Base-by-base conservation (phyloP, 1,140 invertebrate species). In the Acarapis woodi region DNA sequence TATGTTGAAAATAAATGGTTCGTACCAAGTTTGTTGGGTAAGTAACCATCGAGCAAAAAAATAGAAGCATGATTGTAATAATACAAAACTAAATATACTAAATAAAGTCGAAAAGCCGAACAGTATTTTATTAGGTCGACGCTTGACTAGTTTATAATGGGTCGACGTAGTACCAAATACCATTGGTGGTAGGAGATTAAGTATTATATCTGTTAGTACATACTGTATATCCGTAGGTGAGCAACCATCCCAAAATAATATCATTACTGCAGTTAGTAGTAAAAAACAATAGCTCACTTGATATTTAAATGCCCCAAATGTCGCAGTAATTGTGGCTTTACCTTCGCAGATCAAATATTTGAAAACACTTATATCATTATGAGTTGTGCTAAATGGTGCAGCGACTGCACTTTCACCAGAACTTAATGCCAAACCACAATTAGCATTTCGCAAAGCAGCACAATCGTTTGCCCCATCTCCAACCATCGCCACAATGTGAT, bases 401-500 rank as follows among this genome's bases (percentile, higher is more conserved):
- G 90, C 90, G 9, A 96, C 85, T 44, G 73, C 71, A 0, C 83
- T 80, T 62, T 97, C 90, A 0, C 79, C 71, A 52, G 93, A 80
- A 0, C 83, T 90, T 12, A 99, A 60, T 0, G 83, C 93, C 42
- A 99, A 76, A n/a, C 88, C 88, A 5, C 79, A 74, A 54, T 96
- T 78, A 0, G 88, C 85, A 3, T 78, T 73, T 53, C 80, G 76
- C 8, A 90, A 56, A 1, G 83, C 64, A 12, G 78, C 82, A 53
- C 82, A 90, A 55, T 94, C 87, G 58, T 94, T 94, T 0, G 87
- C 83, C 32, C 88, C 90, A 56, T 97, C 85, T 3, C 87, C 87
- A 53, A 83, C 93, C 87, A 97, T 96, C 1, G 73, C 77, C 26
- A 94, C 85, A 49, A 61, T 55, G 42, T 65, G 62, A 10, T 39